Conservation (phyloP, 1,140 invertebrate genomes). For the Gryllus bimaculatus region DNA sequence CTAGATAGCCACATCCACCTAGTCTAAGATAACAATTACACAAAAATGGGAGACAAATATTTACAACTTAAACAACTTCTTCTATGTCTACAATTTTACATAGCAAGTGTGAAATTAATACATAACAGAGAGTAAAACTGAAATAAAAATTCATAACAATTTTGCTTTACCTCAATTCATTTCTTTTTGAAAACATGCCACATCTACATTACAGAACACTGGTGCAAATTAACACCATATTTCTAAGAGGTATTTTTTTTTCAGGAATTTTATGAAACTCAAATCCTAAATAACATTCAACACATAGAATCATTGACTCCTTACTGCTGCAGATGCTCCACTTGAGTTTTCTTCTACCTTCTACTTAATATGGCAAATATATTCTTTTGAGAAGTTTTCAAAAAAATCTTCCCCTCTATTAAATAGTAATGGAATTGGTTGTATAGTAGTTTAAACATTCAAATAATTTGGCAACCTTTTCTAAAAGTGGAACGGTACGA, state of each 20-base stretch:
- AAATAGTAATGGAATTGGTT: slow-evolving; percentile 15
- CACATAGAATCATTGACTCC: not conserved
- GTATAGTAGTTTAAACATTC: slow-evolving; percentile 8
- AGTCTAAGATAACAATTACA: slow-evolving; percentile 5
- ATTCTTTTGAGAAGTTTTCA: slow-evolving; percentile 15
- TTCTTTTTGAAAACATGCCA: not conserved
- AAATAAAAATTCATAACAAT: not conserved
- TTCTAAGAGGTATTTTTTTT: not conserved
- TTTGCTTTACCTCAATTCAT: not conserved
- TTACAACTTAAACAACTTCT: not conserved
- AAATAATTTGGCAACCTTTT: slow-evolving; percentile 12
- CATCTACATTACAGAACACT: slow-evolving; percentile 7
- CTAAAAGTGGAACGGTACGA: slow-evolving; percentile 19
- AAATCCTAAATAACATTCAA: slow-evolving; percentile 9
- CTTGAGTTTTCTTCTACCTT: slow-evolving; percentile 7
- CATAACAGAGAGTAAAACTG: not conserved
- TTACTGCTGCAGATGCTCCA: not conserved
- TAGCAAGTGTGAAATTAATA: not conserved
- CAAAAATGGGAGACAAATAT: slow-evolving; percentile 2
- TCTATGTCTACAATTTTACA: not conserved
- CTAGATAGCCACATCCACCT: slow-evolving; percentile 3
- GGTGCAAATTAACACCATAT: not conserved
- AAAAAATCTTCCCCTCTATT: slow-evolving; percentile 14
- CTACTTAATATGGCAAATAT: slow-evolving; percentile 16
- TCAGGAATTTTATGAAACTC: not conserved